Percentiles rank a stretch among this genome's conserved stretches.
phyloP scores from a whole-genome alignment of 2,797 vertebrate species.

The Typhlichthys eigenmanni region DNA sequence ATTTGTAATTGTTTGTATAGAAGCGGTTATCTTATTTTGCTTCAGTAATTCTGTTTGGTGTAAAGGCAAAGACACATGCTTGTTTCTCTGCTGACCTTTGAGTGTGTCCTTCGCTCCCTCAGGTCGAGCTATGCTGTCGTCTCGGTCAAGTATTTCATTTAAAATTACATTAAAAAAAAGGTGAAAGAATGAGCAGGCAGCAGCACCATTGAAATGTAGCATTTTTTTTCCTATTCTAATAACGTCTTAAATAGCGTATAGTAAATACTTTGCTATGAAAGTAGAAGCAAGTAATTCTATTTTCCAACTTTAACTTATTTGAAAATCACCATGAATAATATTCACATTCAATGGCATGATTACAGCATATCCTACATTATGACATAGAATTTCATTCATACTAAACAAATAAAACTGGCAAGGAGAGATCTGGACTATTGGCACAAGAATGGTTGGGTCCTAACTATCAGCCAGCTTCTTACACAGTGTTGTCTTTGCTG shows the following conservation, averaged over 20 bases:
- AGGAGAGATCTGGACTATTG: background rate
- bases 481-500: background rate
- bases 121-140: background rate
- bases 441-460: background rate
- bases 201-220: conserved; percentile 18
- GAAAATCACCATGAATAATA: conserved; percentile 19
- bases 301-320: conserved; percentile 37
- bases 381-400: background rate
- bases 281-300: conserved; percentile 15
- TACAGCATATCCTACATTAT: background rate
- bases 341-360: conserved; percentile 48
- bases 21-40: conserved; percentile 8
- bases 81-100: conserved; percentile 4
- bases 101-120: background rate
- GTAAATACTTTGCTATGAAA: conserved; percentile 19
- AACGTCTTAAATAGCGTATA: conserved; percentile 12
- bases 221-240: conserved; percentile 3
- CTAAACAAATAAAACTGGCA: background rate
- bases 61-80: conserved; percentile 15
- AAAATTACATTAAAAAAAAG: too few species aligned
- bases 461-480: background rate
- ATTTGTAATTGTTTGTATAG: conserved; percentile 1
- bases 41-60: conserved; percentile 47
- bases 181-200: conserved; percentile 5
- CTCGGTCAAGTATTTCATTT: too few species aligned